These are phyloP conservation scores for Enteromius viviparus DNA, from an alignment of 2,797 vertebrate genomes.

Conservation along the genomic window DNA sequence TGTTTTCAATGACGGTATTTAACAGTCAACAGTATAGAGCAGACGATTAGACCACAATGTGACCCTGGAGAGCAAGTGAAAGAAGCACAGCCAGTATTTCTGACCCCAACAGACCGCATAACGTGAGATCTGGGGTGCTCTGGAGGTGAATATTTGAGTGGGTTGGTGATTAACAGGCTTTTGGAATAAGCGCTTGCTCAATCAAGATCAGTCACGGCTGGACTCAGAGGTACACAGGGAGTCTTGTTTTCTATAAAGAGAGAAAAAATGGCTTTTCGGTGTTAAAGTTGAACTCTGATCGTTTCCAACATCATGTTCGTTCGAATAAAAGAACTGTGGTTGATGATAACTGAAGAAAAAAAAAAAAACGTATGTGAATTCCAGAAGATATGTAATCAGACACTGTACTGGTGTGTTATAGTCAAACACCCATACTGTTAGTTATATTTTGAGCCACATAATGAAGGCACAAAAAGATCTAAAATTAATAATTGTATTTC, in stretches of 20 bases:
- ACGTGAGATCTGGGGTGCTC: slow-evolving; percentile 29
- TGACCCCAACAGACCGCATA: slow-evolving; percentile 44
- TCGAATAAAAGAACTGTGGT: not conserved
- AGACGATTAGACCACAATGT: slow-evolving; percentile 36
- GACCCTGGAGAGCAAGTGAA: slow-evolving; percentile 42
- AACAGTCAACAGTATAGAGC: slow-evolving; percentile 44
- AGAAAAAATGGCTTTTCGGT: slow-evolving; percentile 24
- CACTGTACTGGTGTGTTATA: slow-evolving; percentile 6
- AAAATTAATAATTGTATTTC: not conserved
- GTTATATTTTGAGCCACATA: not conserved
- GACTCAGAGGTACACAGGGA: slow-evolving; percentile 39
- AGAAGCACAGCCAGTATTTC: slow-evolving; percentile 40
- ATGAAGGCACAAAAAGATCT: not conserved
- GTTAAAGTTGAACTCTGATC: slow-evolving; percentile 26
- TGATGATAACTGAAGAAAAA: not conserved
- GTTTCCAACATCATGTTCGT: not conserved
- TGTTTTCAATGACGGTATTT: slow-evolving; percentile 57
- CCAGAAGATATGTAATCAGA: slow-evolving; percentile 10
- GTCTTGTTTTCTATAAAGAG: slow-evolving; percentile 34
- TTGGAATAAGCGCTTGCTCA: slow-evolving; percentile 18
- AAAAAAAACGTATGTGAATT: not conserved
- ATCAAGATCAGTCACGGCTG: slow-evolving; percentile 33
- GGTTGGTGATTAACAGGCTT: slow-evolving; percentile 40
- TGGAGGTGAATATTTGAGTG: slow-evolving; percentile 36
- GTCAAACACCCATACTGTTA: not conserved